Conservation (phyloP, 1,140 invertebrate species). For the Hetaerina americana region DNA sequence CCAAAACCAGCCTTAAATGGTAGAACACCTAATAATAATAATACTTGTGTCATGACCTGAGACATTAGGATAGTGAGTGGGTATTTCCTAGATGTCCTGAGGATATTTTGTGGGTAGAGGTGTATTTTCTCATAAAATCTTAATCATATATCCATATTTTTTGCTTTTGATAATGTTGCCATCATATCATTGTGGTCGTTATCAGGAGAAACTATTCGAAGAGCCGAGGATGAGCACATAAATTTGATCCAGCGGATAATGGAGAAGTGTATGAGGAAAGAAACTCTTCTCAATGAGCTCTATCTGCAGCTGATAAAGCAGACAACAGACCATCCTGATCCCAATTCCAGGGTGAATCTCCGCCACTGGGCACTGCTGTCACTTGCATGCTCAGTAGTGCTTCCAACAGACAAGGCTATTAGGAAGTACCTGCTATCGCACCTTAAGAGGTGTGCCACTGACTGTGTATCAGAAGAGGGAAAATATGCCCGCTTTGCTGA, state of each 20-base stretch:
- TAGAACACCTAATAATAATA: too few relatives aligned
- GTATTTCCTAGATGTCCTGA: too few relatives aligned
- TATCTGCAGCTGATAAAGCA: conserved; percentile 89
- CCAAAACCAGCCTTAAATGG: too few relatives aligned
- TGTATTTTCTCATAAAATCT: too few relatives aligned
- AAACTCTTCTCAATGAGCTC: conserved; percentile 75
- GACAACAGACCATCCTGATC: conserved; percentile 85
- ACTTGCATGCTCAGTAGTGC: conserved; percentile 72
- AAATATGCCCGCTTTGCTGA: conserved; percentile 89
- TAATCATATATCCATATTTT: too few relatives aligned
- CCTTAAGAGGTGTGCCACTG: conserved; percentile 73
- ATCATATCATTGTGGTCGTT: neutral
- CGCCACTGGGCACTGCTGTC: conserved; percentile 88
- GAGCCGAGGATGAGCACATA: conserved; percentile 74
- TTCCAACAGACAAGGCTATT: conserved; percentile 70
- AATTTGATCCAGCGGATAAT: conserved; percentile 76
- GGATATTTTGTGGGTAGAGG: too few relatives aligned
- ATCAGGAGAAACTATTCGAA: conserved; percentile 21
- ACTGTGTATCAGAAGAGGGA: conserved; percentile 83
- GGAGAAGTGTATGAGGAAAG: conserved; percentile 80
- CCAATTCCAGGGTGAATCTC: conserved; percentile 72
- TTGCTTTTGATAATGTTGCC: neutral
- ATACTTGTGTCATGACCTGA: too few relatives aligned
- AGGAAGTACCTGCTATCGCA: conserved; percentile 83
- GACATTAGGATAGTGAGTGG: too few relatives aligned